Evolutionary conservation across 2,888 invertebrate genomes (phyloP).

Genomic region (Phengaris alcon): DNA sequence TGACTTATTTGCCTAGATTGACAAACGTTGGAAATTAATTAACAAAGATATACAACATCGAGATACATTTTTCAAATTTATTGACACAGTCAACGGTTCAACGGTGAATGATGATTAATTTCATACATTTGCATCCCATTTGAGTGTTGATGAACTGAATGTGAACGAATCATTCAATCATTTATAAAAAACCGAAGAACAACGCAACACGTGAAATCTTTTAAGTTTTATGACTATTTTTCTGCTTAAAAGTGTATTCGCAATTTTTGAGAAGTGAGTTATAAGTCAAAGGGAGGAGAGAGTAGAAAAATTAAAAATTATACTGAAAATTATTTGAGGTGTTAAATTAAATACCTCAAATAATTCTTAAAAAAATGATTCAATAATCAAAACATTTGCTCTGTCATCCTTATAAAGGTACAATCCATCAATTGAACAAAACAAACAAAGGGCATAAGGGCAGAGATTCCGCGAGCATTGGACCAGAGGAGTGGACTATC

Average conservation of each 20-base stretch:
- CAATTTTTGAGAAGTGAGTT: background rate
- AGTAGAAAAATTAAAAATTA: too few relatives aligned
- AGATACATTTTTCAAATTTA: background rate
- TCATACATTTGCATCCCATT: slow-evolving; percentile 39
- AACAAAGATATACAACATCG: slow-evolving; percentile 14
- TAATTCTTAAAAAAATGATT: too few relatives aligned
- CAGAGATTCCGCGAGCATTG: slow-evolving; percentile 73
- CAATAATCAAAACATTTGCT: background rate
- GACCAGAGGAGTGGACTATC: slow-evolving; percentile 68
- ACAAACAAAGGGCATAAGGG: slow-evolving; percentile 47
- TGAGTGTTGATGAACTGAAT: slow-evolving; percentile 36
- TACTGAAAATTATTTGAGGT: too few relatives aligned
- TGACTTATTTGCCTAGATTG: slow-evolving; percentile 22
- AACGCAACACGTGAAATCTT: background rate
- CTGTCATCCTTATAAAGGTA: slow-evolving; percentile 27
- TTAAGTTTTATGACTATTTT: background rate
- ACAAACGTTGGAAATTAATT: slow-evolving; percentile 26
- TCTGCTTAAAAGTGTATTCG: background rate
- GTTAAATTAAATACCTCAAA: too few relatives aligned
- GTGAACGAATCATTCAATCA: slow-evolving; percentile 39
- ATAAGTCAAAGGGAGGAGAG: too few relatives aligned
- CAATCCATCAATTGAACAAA: slow-evolving; percentile 49
- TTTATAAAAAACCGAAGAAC: slow-evolving; percentile 24
- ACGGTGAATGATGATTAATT: slow-evolving; percentile 40
- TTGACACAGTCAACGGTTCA: slow-evolving; percentile 24